Conservation (phyloP, 2,797 vertebrate species). For the Myotis pilosus region DNA sequence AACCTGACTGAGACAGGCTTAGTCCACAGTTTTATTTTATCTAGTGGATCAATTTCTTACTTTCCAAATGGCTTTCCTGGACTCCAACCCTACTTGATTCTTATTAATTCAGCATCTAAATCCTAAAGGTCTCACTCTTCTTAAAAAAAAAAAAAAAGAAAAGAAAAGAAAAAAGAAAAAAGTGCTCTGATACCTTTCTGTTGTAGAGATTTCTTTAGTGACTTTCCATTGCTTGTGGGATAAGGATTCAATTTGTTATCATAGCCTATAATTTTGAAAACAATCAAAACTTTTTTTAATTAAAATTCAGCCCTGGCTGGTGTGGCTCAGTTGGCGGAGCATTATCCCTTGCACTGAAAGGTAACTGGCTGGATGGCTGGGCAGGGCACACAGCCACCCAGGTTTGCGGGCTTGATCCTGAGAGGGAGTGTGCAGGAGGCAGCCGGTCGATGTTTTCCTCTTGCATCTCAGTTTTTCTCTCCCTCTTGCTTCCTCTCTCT, state of each 20-base stretch:
- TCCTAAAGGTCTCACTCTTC: background rate
- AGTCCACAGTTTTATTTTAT: background rate
- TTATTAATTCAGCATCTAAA: background rate
- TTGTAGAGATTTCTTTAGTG: background rate
- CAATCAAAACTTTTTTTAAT: background rate
- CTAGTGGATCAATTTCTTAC: background rate
- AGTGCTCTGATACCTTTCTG: background rate
- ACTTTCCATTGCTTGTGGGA: background rate
- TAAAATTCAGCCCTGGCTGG: background rate
- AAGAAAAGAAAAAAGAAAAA: background rate
- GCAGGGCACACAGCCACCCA: too few species aligned
- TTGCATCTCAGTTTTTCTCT: too few species aligned
- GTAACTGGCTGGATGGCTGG: too few species aligned
- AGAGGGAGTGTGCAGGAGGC: too few species aligned
- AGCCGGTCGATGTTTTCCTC: too few species aligned
- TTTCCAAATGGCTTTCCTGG: background rate
- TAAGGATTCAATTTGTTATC: background rate
- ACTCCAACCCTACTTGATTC: background rate
- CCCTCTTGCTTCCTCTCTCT: too few species aligned
- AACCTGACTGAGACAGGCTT: background rate
- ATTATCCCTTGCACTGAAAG: too few species aligned
- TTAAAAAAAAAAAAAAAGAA: background rate
- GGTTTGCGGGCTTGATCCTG: too few species aligned
- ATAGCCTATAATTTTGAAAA: background rate
- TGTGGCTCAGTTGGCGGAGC: too few species aligned